Evolutionary conservation across 2,888 invertebrate species (phyloP).

Genomic region (Leptothorax acervorum): DNA sequence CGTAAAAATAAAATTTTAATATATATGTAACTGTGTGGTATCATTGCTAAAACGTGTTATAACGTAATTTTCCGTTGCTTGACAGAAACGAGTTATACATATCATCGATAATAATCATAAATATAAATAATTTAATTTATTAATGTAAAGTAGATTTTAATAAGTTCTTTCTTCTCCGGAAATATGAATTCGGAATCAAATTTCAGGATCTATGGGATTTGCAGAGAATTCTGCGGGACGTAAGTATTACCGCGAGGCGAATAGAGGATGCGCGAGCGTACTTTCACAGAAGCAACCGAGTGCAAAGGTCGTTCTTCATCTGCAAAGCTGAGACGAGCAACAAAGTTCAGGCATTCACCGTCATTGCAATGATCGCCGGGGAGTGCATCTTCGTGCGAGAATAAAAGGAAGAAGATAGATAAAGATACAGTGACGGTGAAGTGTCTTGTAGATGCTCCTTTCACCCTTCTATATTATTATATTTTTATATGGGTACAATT

Average conservation of each 20-base stretch:
- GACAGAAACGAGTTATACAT: not conserved
- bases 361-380: constrained; percentile 72
- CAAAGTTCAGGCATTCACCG: constrained; percentile 83
- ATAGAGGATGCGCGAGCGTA: constrained; percentile 65
- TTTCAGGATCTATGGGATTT: not conserved
- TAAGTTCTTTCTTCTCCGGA: not conserved
- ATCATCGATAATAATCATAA: not conserved
- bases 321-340: constrained; percentile 74
- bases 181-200: not conserved
- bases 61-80: not conserved
- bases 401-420: constrained; percentile 20
- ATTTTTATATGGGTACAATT: constrained; percentile 10
- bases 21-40: not conserved
- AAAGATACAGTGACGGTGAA: constrained; percentile 22
- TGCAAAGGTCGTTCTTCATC: constrained; percentile 80
- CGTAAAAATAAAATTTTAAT: not conserved
- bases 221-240: not conserved
- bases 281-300: constrained; percentile 79
- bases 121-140: not conserved
- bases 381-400: constrained; percentile 45
- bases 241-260: not conserved
- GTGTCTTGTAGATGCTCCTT: constrained; percentile 6
- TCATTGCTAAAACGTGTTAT: not conserved
- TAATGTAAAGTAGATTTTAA: not conserved
- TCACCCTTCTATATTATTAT: constrained; percentile 8